Conservation (phyloP, 1,140 invertebrate genomes). For the Ceratina australensis region DNA sequence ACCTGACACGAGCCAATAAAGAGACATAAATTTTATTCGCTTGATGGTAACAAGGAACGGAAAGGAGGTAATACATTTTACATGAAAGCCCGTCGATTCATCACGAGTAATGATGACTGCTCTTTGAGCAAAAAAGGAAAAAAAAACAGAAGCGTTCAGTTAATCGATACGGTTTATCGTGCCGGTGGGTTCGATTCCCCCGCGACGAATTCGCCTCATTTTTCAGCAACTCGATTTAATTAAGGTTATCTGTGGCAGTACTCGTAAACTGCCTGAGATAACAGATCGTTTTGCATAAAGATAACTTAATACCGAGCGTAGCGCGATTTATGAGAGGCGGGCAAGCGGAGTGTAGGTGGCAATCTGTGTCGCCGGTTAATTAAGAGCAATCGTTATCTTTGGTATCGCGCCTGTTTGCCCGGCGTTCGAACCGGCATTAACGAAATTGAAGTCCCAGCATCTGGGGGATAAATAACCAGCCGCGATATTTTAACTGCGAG, state of each 20-base stretch:
- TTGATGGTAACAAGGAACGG: no score
- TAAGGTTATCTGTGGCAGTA: conserved; percentile 34
- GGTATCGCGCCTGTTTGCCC: conserved; percentile 29
- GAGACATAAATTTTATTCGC: no score
- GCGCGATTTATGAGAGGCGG: background rate
- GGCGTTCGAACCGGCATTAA: background rate
- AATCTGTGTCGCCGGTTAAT: conserved; percentile 42
- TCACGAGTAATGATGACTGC: no score
- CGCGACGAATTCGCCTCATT: conserved; percentile 33
- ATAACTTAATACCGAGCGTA: conserved; percentile 23
- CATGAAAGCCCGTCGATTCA: no score
- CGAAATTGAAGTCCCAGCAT: background rate
- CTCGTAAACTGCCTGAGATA: conserved; percentile 36
- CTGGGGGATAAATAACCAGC: background rate
- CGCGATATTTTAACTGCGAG: background rate
- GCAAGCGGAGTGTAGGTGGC: background rate
- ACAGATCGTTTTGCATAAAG: conserved; percentile 44
- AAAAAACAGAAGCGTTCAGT: background rate
- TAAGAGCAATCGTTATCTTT: conserved; percentile 47
- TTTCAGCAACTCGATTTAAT: conserved; percentile 44
- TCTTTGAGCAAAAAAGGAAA: no score
- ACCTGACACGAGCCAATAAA: no score
- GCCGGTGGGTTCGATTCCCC: background rate
- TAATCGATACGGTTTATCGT: conserved; percentile 24
- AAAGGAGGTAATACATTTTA: no score